Evolutionary conservation across 2,797 vertebrate species (phyloP).

Genomic region (Gymnothorax javanicus): DNA sequence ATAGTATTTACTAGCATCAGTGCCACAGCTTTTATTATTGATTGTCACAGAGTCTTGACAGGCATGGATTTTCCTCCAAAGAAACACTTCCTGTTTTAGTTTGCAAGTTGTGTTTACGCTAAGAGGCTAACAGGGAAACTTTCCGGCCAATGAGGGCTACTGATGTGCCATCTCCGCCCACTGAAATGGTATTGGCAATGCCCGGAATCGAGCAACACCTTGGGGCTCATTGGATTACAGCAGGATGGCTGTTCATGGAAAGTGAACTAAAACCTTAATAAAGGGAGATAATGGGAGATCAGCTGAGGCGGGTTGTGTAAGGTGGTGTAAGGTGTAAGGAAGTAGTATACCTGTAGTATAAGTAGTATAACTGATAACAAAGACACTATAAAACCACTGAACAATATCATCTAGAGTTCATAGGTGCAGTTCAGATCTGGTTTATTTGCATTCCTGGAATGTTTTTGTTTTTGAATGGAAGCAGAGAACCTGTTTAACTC

Average conservation of each 20-base stretch:
- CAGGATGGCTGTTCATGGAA: not conserved
- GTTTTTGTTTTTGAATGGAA: not conserved
- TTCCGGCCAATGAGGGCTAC: too few species aligned
- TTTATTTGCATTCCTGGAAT: slow-evolving; percentile 17
- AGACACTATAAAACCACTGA: not conserved
- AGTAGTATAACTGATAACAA: not conserved
- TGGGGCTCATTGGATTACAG: not conserved
- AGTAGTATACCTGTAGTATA: not conserved
- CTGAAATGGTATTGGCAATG: too few species aligned
- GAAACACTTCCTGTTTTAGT: too few species aligned
- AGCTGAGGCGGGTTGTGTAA: not conserved
- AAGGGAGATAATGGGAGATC: not conserved
- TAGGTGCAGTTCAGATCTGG: not conserved
- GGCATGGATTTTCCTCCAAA: too few species aligned
- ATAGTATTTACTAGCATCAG: too few species aligned
- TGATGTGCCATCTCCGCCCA: too few species aligned
- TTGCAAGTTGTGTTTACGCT: too few species aligned
- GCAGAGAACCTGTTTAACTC: not conserved
- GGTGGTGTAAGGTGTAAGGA: not conserved
- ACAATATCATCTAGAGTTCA: not conserved
- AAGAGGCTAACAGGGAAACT: too few species aligned
- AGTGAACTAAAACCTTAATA: not conserved
- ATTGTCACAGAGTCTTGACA: too few species aligned
- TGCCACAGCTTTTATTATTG: too few species aligned
- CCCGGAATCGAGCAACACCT: not conserved